Evolutionary conservation across 2,797 vertebrate species (phyloP), one percentile per base, ranked within the genome.

Genomic region (Carapus acus): DNA sequence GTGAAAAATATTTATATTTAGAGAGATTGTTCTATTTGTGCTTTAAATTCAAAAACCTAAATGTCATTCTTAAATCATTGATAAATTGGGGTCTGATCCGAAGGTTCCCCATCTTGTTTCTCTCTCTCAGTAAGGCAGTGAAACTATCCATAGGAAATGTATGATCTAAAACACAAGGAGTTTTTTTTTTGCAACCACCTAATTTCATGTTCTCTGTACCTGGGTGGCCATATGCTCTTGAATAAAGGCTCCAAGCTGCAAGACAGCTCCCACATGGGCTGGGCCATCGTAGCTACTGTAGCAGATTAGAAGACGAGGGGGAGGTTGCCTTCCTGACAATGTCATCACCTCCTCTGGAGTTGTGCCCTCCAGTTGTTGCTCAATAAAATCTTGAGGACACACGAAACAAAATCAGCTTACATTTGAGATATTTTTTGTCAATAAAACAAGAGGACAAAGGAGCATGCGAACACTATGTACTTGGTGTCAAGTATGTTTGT

Each of bases 171-270:
- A 7, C 31, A 33, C 14, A 13, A 33, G 4, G 7, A 36, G n/a
- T 33, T 8, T 33, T 7, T 13, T 33, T 13, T 37, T 15, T 8
- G 14, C 9, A 19, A 16, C 19, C 19, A 27, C 33, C 11, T 40
- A n/a, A 21, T 46, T 17, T 50, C 1, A 2, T 13, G 12, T 23
- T 18, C n/a, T 9, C 18, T 34, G 37, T 78, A 90, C 89, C 85
- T 83, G 73, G 9, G 80, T 85, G 22, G 86, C 86, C 87, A 90
- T 87, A 69, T 90, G 87, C 71, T 85, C 77, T 58, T 89, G 88
- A 12, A 90, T 67, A 73, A 90, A 90, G 23, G 79, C 78, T 31
- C 77, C 89, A 8, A 90, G 53, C 22, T 82, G 79, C 79, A 89
- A 66, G 41, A 90, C 80, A 0, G 84, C 83, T 22, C 69, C 80